Evolutionary conservation across 2,797 vertebrate species (phyloP).

Genomic region (Neomorphus geoffroyi): DNA sequence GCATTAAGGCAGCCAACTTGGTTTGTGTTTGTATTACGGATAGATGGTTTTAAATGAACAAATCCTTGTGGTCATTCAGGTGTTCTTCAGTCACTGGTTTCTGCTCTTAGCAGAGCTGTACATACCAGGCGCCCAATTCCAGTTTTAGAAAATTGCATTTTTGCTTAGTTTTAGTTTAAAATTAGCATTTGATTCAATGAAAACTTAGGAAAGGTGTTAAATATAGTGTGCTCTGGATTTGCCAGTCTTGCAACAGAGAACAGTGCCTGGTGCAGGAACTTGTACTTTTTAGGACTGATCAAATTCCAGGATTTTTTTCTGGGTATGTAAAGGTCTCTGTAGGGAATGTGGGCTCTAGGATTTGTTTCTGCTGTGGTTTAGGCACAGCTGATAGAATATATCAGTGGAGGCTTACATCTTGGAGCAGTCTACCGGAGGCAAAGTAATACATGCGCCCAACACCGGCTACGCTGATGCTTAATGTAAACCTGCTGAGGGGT

Average conservation of each 20-base stretch:
- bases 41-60: neutral
- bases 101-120: neutral
- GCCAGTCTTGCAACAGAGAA: neutral
- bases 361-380: neutral
- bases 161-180: neutral
- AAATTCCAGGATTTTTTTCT: neutral
- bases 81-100: rapidly evolving
- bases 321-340: neutral
- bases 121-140: neutral
- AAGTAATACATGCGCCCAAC: neutral
- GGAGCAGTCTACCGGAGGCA: neutral
- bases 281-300: neutral
- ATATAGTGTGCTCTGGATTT: rapidly evolving
- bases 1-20: neutral
- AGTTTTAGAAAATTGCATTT: neutral
- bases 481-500: neutral
- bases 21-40: neutral
- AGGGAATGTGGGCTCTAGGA: neutral
- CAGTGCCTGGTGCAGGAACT: neutral
- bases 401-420: neutral
- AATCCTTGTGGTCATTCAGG: neutral
- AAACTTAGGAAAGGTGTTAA: neutral
- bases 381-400: neutral
- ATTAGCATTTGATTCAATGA: neutral
- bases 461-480: rapidly evolving